Base-by-base conservation (phyloP, 2,888 invertebrate species). In the Dysmachus trigonus region DNA sequence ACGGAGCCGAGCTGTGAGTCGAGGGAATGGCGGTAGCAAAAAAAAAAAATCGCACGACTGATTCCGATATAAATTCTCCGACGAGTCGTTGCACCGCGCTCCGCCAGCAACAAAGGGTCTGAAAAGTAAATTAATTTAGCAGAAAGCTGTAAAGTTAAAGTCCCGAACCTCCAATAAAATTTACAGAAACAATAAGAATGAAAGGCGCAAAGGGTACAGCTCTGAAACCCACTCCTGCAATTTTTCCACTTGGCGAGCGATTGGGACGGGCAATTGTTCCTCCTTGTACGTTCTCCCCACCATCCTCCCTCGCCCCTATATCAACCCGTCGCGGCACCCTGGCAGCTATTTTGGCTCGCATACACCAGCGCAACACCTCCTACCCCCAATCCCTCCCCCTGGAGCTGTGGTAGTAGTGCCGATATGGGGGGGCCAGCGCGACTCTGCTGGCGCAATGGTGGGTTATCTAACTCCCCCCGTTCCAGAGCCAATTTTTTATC, bases 121-220 rank as follows among this genome's bases (percentile, higher is more conserved):
- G 89, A 90, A 91, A 91, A 90, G 89, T 90, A 91, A 90, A 91
- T 91, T 91, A 90, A 90, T 90, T 91, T 91, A 89, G 90, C 90
- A 89, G 90, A 91, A 91, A 91, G 91, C 90, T 90, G 89, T 91
- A 90, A 90, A 90, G 90, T 89, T 89, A 89, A 91, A 89, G 90
- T 89, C 90, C 89, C 89, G 89, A 82, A 82, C 82, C 82, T 82
- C 82, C 82, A 53, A 76, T 41, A 47, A 62, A 47, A 53, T 51
- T 47, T 47, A 62, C 76, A 79, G 71, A 82, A 82, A 83, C 47
- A 73, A 85, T 71, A 53, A 85, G 77, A 53, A 85, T 76, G 71
- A 71, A 33, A 27, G 73, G 62, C 87, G 82, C 74, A 85, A 86
- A 84, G 84, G 82, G 86, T 41, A 73, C 82, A 74, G 79, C 84